A percentile compares a stretch with the other conserved stretches of the same genome.
These are phyloP conservation scores for Huso huso DNA, from an alignment of 2,797 vertebrate genomes.

Conservation along the genomic window DNA sequence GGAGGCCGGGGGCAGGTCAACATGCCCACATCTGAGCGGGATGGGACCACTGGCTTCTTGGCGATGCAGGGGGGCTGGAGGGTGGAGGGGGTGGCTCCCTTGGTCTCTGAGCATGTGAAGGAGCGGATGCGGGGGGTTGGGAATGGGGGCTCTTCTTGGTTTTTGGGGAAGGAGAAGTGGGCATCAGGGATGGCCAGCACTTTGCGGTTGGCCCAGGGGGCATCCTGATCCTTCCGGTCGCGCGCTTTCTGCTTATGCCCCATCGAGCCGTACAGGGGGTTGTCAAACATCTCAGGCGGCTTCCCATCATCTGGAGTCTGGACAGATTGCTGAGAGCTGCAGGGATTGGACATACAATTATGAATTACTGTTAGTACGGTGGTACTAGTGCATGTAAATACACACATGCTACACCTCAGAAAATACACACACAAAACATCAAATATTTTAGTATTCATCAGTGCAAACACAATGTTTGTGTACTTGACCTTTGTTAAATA, in stretches of 20 bases:
- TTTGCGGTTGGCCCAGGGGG: constrained; percentile 43
- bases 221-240: constrained; percentile 63
- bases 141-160: constrained; percentile 54
- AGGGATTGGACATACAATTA: background rate
- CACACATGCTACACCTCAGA: too few species aligned
- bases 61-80: constrained; percentile 29
- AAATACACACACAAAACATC: too few species aligned
- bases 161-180: constrained; percentile 41
- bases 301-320: constrained; percentile 48
- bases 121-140: constrained; percentile 72
- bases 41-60: constrained; percentile 74
- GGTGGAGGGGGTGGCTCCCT: constrained; percentile 21
- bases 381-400: too few species aligned
- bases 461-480: too few species aligned
- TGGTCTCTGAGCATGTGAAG: constrained; percentile 75
- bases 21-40: constrained; percentile 61
- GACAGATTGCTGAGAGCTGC: constrained; percentile 9
- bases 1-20: constrained; percentile 59
- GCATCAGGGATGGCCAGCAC: constrained; percentile 53
- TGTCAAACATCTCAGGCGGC: constrained; percentile 86
- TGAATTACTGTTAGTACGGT: too few species aligned
- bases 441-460: too few species aligned
- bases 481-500: too few species aligned
- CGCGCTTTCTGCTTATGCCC: constrained; percentile 37
- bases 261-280: constrained; percentile 84